phyloP scores from a whole-genome alignment of 37 sponge, comb jelly and placozoan species.

The Ianthella basta region DNA sequence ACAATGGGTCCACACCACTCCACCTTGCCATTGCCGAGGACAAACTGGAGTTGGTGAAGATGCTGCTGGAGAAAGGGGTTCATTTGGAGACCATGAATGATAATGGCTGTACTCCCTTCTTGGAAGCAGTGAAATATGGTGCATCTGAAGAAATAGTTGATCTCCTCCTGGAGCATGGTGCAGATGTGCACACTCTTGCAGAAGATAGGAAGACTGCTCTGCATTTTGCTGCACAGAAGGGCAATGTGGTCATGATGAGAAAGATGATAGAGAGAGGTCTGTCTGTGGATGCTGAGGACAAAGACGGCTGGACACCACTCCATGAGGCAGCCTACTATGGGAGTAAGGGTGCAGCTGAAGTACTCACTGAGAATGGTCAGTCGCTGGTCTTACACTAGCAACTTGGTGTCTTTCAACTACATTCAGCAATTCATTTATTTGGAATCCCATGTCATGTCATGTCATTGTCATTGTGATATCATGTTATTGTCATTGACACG shows the following conservation, averaged over 20 bases:
- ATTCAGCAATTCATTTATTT: too few relatives aligned
- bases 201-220: constrained; percentile 7
- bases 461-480: too few relatives aligned
- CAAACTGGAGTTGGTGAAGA: not conserved
- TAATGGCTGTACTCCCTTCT: not conserved
- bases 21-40: not conserved
- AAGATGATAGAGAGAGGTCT: not conserved
- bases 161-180: not conserved
- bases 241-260: not conserved
- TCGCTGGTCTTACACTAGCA: too few relatives aligned
- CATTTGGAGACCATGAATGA: not conserved
- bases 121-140: constrained; percentile 3
- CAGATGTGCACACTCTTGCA: not conserved
- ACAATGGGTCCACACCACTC: not conserved
- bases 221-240: constrained; percentile 20
- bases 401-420: too few relatives aligned
- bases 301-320: constrained; percentile 24
- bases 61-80: constrained; percentile 17
- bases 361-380: not conserved
- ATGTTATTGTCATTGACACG: too few relatives aligned
- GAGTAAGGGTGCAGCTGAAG: not conserved
- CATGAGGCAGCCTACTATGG: constrained; percentile 21
- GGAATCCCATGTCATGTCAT: too few relatives aligned
- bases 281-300: constrained; percentile 14
- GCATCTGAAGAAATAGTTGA: not conserved